phyloP scores from a whole-genome alignment of 2,113 vertebrate genomes.

The Lonchura striata region DNA sequence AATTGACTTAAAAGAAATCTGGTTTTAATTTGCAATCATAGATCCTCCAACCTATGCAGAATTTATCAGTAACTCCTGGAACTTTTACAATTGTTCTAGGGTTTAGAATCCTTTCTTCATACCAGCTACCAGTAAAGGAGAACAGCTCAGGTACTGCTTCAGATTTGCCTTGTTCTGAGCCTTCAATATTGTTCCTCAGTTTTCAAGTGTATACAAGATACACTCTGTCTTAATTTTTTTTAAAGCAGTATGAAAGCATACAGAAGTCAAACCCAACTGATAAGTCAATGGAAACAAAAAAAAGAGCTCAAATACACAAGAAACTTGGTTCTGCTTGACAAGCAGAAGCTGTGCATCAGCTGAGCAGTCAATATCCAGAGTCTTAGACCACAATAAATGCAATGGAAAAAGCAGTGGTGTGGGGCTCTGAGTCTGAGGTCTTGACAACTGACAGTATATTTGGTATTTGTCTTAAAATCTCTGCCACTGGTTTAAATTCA shows the following conservation, averaged over 20 bases:
- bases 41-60: neutral
- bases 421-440: neutral
- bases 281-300: neutral
- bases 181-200: neutral
- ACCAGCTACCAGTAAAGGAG: neutral
- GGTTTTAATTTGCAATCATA: neutral
- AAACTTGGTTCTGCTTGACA: neutral
- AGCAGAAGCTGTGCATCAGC: neutral
- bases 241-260: neutral
- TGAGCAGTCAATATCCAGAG: neutral
- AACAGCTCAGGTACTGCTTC: neutral
- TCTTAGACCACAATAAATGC: neutral
- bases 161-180: neutral
- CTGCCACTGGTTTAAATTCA: neutral
- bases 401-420: neutral
- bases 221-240: neutral
- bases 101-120: neutral
- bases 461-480: neutral
- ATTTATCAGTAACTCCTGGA: neutral
- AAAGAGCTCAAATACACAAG: neutral
- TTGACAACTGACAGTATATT: neutral
- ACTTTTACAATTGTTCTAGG: neutral
- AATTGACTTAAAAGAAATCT: fast-evolving
- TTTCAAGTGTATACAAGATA: neutral
- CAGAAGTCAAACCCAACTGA: neutral